Conservation (phyloP, 2,797 vertebrate species). For the Notolepis coatsorum region DNA sequence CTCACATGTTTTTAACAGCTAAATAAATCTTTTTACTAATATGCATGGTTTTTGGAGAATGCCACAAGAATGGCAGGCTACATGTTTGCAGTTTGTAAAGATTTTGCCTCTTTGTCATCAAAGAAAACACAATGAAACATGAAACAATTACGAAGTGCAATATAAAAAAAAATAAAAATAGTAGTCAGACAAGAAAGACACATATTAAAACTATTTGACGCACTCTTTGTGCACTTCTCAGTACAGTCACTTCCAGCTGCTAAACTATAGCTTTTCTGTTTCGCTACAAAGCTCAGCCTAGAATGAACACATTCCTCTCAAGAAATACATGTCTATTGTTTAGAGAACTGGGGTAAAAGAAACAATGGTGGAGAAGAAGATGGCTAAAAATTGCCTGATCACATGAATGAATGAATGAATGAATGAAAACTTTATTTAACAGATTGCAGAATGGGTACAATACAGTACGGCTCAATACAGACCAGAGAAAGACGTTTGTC, state of each 20-base stretch:
- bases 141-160: neutral
- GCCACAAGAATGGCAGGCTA: slow-evolving; percentile 25
- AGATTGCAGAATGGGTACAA: too few species aligned
- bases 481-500: too few species aligned
- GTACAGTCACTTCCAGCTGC: neutral
- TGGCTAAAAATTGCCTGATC: too few species aligned
- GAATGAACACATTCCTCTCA: too few species aligned
- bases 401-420: too few species aligned
- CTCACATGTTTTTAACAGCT: neutral
- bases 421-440: too few species aligned
- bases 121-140: neutral
- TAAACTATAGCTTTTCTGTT: too few species aligned
- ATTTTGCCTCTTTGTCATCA: neutral
- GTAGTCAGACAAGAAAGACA: neutral
- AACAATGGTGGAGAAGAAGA: too few species aligned
- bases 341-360: too few species aligned
- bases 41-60: slow-evolving; percentile 18
- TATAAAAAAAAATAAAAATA: neutral
- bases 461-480: too few species aligned
- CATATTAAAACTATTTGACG: neutral
- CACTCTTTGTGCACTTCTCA: neutral
- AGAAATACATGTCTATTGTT: too few species aligned
- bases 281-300: too few species aligned
- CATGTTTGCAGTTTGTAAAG: slow-evolving; percentile 16
- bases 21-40: slow-evolving; percentile 40